These are phyloP conservation scores for Chromis chromis DNA, from an alignment of 2,797 vertebrate genomes.

Conservation along the genomic window DNA sequence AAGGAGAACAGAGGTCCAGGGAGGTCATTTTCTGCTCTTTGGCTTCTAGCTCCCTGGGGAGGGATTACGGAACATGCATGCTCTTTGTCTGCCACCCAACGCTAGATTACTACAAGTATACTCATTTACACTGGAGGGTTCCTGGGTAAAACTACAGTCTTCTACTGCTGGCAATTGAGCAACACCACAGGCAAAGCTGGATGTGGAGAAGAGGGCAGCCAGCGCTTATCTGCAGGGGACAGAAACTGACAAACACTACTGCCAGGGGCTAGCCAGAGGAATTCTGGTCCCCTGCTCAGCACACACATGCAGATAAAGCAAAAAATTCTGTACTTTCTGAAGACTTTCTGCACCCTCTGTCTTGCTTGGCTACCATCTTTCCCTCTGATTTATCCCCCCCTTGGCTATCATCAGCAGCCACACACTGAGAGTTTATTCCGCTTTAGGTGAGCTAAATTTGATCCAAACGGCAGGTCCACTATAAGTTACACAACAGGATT, in stretches of 20 bases:
- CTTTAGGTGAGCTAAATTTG: constrained; percentile 59
- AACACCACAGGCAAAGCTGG: constrained; percentile 48
- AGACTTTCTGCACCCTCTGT: constrained; percentile 28
- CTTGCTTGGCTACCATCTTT: constrained; percentile 49
- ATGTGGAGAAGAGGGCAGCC: constrained; percentile 48
- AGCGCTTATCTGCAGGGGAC: constrained; percentile 65
- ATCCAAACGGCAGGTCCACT: constrained; percentile 51
- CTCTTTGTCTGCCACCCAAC: constrained; percentile 36
- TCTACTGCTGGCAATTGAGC: constrained; percentile 39
- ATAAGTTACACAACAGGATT: constrained; percentile 38
- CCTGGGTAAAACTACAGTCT: constrained; percentile 29
- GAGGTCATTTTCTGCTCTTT: constrained; percentile 40
- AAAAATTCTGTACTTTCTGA: constrained; percentile 41
- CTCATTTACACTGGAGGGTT: constrained; percentile 37
- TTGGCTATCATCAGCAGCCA: constrained; percentile 56
- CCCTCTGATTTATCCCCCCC: constrained; percentile 51
- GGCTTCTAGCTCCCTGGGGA: constrained; percentile 21
- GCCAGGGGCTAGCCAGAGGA: constrained; percentile 52
- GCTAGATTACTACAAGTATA: constrained; percentile 43
- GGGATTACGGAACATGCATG: constrained; percentile 19
- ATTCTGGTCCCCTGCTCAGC: constrained; percentile 42
- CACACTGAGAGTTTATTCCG: constrained; percentile 64
- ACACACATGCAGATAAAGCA: constrained; percentile 56
- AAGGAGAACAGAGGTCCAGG: constrained; percentile 23
- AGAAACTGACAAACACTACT: constrained; percentile 47